A percentile compares a stretch with the other conserved stretches of the same genome.
Conservation (phyloP, 2,888 invertebrate species). For the Amphipoea lucens region DNA sequence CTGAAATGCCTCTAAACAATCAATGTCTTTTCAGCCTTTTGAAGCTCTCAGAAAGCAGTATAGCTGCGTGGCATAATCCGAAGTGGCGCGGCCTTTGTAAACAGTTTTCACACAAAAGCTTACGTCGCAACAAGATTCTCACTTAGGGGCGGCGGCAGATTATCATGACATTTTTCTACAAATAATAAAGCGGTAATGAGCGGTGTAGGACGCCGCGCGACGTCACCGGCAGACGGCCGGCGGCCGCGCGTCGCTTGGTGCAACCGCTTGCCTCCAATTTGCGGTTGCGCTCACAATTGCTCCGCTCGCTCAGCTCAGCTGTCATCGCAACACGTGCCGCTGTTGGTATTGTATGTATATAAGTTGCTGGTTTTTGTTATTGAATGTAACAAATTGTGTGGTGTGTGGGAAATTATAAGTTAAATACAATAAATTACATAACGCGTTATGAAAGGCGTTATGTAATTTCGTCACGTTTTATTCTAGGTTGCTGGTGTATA, state of each 20-base stretch:
- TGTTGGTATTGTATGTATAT: constrained; percentile 33
- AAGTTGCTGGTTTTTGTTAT: constrained; percentile 49
- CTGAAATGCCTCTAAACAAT: constrained; percentile 19
- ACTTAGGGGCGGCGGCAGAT: constrained; percentile 42
- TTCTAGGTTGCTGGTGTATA: not conserved
- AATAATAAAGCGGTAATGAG: constrained; percentile 65
- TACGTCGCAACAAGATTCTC: constrained; percentile 46
- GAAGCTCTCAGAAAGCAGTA: constrained; percentile 20
- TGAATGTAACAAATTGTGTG: constrained; percentile 26
- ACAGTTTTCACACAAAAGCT: constrained; percentile 54
- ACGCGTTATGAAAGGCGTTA: not conserved
- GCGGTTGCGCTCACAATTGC: constrained; percentile 64
- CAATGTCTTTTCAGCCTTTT: constrained; percentile 41
- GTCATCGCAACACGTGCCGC: constrained; percentile 58
- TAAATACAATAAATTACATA: constrained; percentile 10
- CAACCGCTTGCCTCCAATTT: constrained; percentile 64
- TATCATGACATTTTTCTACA: constrained; percentile 56
- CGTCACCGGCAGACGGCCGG: constrained; percentile 51
- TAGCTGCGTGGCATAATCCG: constrained; percentile 4
- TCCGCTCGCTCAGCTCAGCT: constrained; percentile 55
- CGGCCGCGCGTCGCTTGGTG: constrained; percentile 26
- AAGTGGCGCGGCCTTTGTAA: constrained; percentile 48
- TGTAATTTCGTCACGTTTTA: too few relatives aligned
- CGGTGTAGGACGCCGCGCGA: constrained; percentile 37
- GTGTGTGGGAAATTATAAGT: constrained; percentile 15